phyloP scores from a whole-genome alignment of 2,797 vertebrate genomes.

The Anguilla pacifica region DNA sequence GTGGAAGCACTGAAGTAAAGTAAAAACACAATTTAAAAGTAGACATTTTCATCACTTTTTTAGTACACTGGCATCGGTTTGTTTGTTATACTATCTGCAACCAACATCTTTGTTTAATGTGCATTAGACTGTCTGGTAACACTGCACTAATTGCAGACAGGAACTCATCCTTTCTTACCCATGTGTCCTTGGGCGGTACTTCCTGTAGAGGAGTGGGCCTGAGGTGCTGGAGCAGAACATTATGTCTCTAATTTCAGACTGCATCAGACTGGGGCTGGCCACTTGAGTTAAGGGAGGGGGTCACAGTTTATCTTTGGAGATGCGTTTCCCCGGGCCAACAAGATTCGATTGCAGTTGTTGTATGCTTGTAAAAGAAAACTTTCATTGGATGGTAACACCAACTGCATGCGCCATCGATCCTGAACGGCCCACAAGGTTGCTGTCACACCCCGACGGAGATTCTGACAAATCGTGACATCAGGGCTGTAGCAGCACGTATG shows the following conservation, averaged over 20 bases:
- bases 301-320: background rate
- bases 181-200: background rate
- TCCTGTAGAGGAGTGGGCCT: background rate
- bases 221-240: background rate
- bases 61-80: background rate
- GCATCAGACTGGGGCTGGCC: background rate
- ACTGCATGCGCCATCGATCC: background rate
- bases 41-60: background rate
- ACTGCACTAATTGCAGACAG: background rate
- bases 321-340: background rate
- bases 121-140: background rate
- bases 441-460: background rate
- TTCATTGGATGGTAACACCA: background rate
- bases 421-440: background rate
- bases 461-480: background rate
- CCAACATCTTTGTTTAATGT: background rate
- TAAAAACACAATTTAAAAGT: background rate
- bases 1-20: background rate
- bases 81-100: background rate
- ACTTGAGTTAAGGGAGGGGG: background rate
- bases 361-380: background rate
- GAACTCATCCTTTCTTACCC: background rate
- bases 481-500: background rate
- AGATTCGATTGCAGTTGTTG: background rate
- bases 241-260: background rate